Base-by-base conservation (phyloP, 2,888 invertebrate genomes). In the Sepioteuthis lessoniana region DNA sequence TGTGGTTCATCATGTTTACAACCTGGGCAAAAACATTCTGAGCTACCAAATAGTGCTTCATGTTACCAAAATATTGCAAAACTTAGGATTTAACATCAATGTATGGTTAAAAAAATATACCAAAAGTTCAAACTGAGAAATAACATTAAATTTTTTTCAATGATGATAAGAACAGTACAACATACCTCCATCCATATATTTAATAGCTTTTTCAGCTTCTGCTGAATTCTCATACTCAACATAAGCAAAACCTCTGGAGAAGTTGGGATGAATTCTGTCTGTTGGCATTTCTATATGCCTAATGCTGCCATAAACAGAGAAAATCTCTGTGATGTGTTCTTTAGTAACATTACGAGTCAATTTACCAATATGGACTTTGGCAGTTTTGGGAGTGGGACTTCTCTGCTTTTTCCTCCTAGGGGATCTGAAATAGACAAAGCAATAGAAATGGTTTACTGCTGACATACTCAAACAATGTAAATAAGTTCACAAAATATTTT, bases 161-260 rank as follows among this genome's bases (percentile, higher is more conserved):
- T 47, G 47, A 47, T 47, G 19, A 13, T 47, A 47, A 55, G 21
- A 47, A 10, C 31, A 8, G 90, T 0, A 90, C 19, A 16, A 93
- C 95, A 93, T 97, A 98, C 98, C 99, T 97, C 99, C 99, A 97
- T 99, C 99, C 99, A 99, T 99, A 97, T 99, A 99, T 97, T 99
- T 99, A 98, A 99, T 99, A 0, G 99, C 99, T 97, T 99, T 99
- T 97, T 99, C 99, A 38, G 99, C 99, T 97, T 99, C 99, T 95
- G 99, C 99, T 0, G 99, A 98, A 94, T 98, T 98, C 95, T 98
- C 98, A 97, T 98, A 99, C 96, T 99, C 99, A 4, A 99, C 98
- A 97, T 99, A 99, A 28, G 99, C 99, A 97, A 98, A 98, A 1
- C 99, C 99, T 50, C 98, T 98, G n/a, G 98, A 98, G 95, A 98